Evolutionary conservation across 2,797 vertebrate species (phyloP).

Genomic region (Typhlichthys eigenmanni): DNA sequence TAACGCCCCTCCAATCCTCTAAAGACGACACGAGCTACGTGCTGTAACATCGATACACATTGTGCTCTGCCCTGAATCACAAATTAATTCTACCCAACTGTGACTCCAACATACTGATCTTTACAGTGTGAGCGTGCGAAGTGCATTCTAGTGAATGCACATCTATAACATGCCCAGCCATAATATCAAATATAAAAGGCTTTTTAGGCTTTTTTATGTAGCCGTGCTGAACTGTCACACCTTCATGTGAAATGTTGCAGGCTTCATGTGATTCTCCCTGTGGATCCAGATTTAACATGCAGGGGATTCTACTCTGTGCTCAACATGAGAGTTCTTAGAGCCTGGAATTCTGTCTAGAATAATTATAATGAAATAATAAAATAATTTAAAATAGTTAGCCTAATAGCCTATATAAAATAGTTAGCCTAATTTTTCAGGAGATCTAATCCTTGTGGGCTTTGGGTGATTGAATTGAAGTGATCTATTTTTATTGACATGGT

Average conservation of each 20-base stretch:
- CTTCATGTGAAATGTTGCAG: conserved; percentile 18
- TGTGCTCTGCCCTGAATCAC: too few species aligned
- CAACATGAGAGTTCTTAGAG: conserved; percentile 45
- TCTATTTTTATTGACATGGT: too few species aligned
- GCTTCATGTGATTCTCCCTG: conserved; percentile 14
- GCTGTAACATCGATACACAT: not conserved
- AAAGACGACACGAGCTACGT: not conserved
- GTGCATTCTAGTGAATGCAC: not conserved
- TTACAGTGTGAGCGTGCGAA: not conserved
- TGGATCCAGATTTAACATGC: conserved; percentile 23
- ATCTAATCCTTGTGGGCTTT: conserved; percentile 48
- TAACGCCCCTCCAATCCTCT: too few species aligned
- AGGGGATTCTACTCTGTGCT: conserved; percentile 15
- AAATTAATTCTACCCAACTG: not conserved
- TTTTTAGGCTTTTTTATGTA: conserved; percentile 3
- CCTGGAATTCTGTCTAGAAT: conserved; percentile 34
- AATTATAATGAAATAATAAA: too few species aligned
- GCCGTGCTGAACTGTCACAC: conserved; percentile 6
- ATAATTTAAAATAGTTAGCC: too few species aligned
- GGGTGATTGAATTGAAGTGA: conserved; percentile 44
- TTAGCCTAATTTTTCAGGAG: conserved; percentile 33
- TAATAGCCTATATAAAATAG: too few species aligned
- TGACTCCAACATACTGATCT: not conserved
- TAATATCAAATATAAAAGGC: not conserved
- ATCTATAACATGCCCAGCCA: not conserved